A percentile compares a stretch with the other conserved stretches of the same genome.
Evolutionary conservation across 2,113 vertebrate genomes (phyloP).

Genomic region (Urocolius indicus): DNA sequence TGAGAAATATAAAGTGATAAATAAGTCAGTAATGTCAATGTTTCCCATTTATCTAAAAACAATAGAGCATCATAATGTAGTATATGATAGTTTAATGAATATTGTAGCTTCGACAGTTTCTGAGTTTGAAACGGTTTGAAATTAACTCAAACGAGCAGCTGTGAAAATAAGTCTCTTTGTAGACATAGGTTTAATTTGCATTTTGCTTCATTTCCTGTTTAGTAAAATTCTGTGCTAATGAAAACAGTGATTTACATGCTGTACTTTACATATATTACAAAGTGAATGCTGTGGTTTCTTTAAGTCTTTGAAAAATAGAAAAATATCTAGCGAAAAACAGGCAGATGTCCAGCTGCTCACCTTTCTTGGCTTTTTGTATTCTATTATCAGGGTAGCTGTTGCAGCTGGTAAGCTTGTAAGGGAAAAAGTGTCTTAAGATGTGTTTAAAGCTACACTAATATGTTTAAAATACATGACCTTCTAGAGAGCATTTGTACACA

Average conservation of each 20-base stretch:
- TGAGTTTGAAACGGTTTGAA: conserved; percentile 22
- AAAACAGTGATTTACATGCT: conserved; percentile 24
- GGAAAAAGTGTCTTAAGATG: background rate
- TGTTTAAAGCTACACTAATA: background rate
- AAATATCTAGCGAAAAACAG: background rate
- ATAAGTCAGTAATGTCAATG: background rate
- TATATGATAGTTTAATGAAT: background rate
- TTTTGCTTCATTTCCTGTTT: conserved; percentile 53
- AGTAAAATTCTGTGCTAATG: background rate
- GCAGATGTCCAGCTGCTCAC: background rate
- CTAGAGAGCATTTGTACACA: background rate
- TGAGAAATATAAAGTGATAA: background rate
- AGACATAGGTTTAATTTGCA: conserved; percentile 12
- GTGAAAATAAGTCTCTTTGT: conserved; percentile 27
- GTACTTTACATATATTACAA: background rate
- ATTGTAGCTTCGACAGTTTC: background rate
- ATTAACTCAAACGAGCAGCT: background rate
- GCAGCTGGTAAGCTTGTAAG: background rate
- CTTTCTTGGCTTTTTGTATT: background rate
- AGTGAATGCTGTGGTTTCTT: conserved; percentile 3
- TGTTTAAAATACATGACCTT: background rate
- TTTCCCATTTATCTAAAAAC: conserved; percentile 24
- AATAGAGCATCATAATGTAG: background rate
- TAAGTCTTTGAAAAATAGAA: conserved; percentile 10
- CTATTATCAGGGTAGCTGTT: background rate